Evolutionary conservation across 64 coral and sea anemone genomes (phyloP), one percentile per base, ranked within the genome.

Genomic region (Hydrozoanthus tunicans): DNA sequence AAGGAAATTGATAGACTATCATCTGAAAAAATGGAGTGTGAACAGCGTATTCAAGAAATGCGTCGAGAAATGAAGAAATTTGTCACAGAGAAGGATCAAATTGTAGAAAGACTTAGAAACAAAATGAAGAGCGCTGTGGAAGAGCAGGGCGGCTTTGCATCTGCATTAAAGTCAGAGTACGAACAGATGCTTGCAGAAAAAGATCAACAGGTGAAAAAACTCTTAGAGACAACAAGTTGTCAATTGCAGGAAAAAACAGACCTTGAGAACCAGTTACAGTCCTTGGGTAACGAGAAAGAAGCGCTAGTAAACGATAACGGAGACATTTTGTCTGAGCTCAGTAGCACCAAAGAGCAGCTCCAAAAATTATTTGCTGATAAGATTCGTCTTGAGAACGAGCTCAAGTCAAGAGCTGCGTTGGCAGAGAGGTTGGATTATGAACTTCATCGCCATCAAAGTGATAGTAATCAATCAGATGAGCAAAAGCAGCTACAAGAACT

Each of bases 41-140:
- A 97, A 92, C 77, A 77, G 57, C 72, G 89, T 26, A 59, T 89
- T 6, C 90, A 94, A 27, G 92, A 94, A 32, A 65, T 97, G 82
- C 93, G 92, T 57, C 17, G 72, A n/a, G 92, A 97, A 66, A 86
- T 97, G 84, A 77, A 94, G 43, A 77, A 57, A 15, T 94, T 94
- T n/a, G 92, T 92, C 9, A 94, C 70, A 59, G 95, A 97, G 43
- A 94, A 91, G 56, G 95, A 96, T 83, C 83, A 85, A 55, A 93
- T 91, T 51, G 69, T 96, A 52, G 59, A 78, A 58, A 91, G 82
- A 26, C 81, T 93, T 55, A 93, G 67, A 77, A 73, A 82, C 10
- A 91, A 79, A 73, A 77, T 96, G 62, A 90, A 96, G n/a, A 78
- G 24, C 7, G 51, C 56, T 14, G 57, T 93, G 25, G 74, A 78